Percentiles rank a stretch among this genome's conserved stretches.
Evolutionary conservation across 2,888 invertebrate species (phyloP).

Genomic region (Ametastegia equiseti): DNA sequence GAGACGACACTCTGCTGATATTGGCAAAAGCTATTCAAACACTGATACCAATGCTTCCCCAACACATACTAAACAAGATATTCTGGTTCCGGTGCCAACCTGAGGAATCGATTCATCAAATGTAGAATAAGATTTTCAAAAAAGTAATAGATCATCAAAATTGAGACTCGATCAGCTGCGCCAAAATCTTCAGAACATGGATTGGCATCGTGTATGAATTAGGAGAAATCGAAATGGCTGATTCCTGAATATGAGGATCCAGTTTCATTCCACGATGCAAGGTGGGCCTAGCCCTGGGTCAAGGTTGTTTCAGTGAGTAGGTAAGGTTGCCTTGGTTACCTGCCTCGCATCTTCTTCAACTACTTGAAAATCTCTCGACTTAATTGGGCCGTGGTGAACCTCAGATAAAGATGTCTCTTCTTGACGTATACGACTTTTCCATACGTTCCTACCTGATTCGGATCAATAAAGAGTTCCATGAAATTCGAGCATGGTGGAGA

Average conservation of each 20-base stretch:
- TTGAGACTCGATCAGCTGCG: no score
- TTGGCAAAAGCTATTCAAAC: conserved; percentile 36
- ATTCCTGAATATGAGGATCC: neutral
- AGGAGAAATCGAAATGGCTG: no score
- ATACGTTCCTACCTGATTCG: neutral
- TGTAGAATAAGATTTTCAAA: no score
- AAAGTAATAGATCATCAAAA: no score
- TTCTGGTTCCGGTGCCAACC: neutral
- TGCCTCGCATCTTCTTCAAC: neutral
- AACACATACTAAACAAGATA: neutral
- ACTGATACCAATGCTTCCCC: conserved; percentile 17
- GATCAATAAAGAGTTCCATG: neutral
- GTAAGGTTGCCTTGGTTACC: neutral
- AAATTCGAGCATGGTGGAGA: neutral
- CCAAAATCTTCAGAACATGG: neutral
- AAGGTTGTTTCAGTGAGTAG: neutral
- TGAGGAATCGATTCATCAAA: neutral
- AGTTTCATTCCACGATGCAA: neutral
- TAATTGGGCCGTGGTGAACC: neutral
- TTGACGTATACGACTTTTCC: neutral
- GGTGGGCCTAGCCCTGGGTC: neutral
- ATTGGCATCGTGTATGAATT: no score
- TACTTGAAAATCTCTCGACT: neutral
- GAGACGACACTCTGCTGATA: neutral
- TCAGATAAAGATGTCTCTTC: neutral